Conservation (phyloP, 2,888 invertebrate genomes). For the Flexamia atlantica region DNA sequence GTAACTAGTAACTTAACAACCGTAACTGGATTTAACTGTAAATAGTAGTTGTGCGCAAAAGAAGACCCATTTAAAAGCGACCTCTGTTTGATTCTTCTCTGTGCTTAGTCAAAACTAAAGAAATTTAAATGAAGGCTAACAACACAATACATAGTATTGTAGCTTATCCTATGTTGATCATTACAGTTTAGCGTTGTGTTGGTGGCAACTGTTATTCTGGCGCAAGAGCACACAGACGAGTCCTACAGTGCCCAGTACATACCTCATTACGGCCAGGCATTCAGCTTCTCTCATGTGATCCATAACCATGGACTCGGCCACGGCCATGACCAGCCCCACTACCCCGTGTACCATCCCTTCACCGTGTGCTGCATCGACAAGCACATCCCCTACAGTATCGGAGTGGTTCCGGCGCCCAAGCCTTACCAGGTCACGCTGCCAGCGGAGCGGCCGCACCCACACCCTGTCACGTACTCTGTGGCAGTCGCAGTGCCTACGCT, state of each 20-base stretch:
- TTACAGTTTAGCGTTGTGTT: conserved; percentile 14
- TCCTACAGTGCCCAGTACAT: conserved; percentile 62
- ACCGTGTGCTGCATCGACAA: conserved; percentile 77
- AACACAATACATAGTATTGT: too few species aligned
- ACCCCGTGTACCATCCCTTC: conserved; percentile 74
- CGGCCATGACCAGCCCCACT: background rate
- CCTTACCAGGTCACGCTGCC: conserved; percentile 73
- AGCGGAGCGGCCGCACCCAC: conserved; percentile 74
- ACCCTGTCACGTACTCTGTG: conserved; percentile 73
- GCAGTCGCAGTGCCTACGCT: conserved; percentile 32
- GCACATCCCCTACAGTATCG: conserved; percentile 75
- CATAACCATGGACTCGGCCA: conserved; percentile 44
- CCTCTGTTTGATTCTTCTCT: too few species aligned
- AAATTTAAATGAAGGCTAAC: too few species aligned
- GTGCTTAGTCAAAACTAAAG: too few species aligned
- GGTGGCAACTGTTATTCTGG: conserved; percentile 61
- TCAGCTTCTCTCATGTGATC: conserved; percentile 65
- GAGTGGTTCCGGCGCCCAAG: conserved; percentile 73
- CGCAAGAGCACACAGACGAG: conserved; percentile 72
- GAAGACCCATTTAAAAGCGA: too few species aligned
- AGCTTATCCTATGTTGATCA: too few species aligned
- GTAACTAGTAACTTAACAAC: too few species aligned
- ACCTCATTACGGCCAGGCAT: conserved; percentile 64
- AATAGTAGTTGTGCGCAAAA: too few species aligned
- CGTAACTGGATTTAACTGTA: too few species aligned